Percentiles rank a stretch among this genome's conserved stretches.
phyloP scores from a whole-genome alignment of 2,797 vertebrate species.

The Lutjanus campechanus region DNA sequence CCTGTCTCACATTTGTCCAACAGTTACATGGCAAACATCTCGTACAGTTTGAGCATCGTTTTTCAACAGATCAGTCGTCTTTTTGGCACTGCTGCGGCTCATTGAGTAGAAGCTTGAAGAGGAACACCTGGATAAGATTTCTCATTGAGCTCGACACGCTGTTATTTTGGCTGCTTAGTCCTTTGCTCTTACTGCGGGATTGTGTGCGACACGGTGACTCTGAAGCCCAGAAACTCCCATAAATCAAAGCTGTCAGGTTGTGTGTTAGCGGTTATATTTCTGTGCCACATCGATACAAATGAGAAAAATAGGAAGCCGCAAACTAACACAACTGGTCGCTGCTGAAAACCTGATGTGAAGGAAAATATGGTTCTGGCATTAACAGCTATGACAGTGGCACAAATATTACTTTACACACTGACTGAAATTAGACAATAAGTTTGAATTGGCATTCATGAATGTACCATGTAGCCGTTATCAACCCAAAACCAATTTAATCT shows the following conservation, averaged over 20 bases:
- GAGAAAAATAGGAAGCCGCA: not conserved
- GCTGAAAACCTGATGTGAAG: not conserved
- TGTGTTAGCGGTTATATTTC: not conserved
- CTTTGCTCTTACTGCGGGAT: not conserved
- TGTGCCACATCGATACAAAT: slow-evolving; percentile 24
- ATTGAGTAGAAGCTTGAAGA: slow-evolving; percentile 5
- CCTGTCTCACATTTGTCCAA: slow-evolving; percentile 19
- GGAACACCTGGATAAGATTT: slow-evolving; percentile 7
- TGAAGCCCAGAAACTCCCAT: not conserved
- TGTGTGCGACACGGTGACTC: slow-evolving; percentile 7
- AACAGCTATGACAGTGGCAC: not conserved
- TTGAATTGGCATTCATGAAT: slow-evolving; percentile 17
- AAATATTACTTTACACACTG: not conserved
- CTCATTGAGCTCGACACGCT: slow-evolving; percentile 4
- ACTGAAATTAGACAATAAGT: not conserved
- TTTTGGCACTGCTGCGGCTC: slow-evolving; percentile 71
- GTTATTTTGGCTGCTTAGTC: slow-evolving; percentile 4
- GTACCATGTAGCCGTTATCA: slow-evolving; percentile 2
- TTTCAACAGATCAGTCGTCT: not conserved
- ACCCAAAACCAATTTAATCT: no score
- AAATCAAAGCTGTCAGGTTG: slow-evolving; percentile 8
- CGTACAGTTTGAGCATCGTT: not conserved
- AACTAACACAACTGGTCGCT: not conserved
- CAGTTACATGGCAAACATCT: slow-evolving; percentile 30
- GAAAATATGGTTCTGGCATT: not conserved